Percentiles rank a stretch among this genome's conserved stretches.
phyloP scores from a whole-genome alignment of 1,140 invertebrate species.

The Pseudomyrmex gracilis region DNA sequence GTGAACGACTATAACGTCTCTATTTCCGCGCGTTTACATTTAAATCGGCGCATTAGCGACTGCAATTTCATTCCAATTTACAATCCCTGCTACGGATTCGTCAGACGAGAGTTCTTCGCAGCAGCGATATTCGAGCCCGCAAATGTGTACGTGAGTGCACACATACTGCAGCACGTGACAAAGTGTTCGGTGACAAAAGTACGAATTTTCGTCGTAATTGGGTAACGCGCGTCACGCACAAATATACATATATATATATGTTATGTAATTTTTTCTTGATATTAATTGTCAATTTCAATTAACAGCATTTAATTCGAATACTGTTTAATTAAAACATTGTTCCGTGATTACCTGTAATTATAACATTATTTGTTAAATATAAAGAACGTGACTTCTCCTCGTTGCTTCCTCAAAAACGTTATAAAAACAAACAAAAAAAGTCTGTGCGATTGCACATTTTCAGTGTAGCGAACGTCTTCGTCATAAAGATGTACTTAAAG shows the following conservation, averaged over 20 bases:
- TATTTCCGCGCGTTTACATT: constrained; percentile 77
- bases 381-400: too few relatives aligned
- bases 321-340: too few relatives aligned
- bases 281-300: constrained; percentile 25
- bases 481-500: constrained; percentile 4
- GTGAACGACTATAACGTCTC: constrained; percentile 69
- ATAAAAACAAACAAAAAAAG: not conserved
- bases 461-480: not conserved
- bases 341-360: too few relatives aligned
- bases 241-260: constrained; percentile 14
- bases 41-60: constrained; percentile 78
- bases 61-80: constrained; percentile 80
- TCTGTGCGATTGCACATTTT: not conserved
- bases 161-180: not conserved
- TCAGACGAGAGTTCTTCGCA: constrained; percentile 56
- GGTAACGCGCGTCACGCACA: not conserved
- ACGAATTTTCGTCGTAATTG: constrained; percentile 42
- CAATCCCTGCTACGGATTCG: constrained; percentile 60
- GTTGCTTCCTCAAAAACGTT: not conserved
- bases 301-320: too few relatives aligned
- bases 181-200: constrained; percentile 46
- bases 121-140: constrained; percentile 42
- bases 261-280: not conserved
- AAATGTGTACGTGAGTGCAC: not conserved
- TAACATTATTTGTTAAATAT: too few relatives aligned